phyloP scores from a whole-genome alignment of 92 coral and sea anemone species.

The Plumapathes pennacea region DNA sequence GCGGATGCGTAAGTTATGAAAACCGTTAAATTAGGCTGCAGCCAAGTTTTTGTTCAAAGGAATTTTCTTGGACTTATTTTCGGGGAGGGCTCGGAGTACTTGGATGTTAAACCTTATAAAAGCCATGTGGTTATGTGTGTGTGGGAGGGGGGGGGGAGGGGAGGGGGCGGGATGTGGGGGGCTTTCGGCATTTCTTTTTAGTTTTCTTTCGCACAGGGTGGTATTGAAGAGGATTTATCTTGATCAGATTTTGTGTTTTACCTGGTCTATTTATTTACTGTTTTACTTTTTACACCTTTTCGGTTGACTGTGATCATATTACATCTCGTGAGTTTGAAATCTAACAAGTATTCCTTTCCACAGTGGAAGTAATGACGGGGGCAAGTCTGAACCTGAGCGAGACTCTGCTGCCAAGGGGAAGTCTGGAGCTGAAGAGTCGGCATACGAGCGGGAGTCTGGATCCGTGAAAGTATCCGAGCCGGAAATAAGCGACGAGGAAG shows the following conservation, averaged over 20 bases:
- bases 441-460: constrained; percentile 1
- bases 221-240: too few relatives aligned
- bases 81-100: not conserved
- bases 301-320: too few relatives aligned
- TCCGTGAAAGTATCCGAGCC: constrained; percentile 6
- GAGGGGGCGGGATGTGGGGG: too few relatives aligned
- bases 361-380: not conserved
- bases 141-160: too few relatives aligned
- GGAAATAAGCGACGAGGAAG: constrained; percentile 8
- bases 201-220: too few relatives aligned
- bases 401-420: not conserved
- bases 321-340: not conserved
- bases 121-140: too few relatives aligned
- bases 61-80: not conserved
- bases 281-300: too few relatives aligned
- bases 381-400: not conserved
- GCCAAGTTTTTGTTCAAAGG: too few relatives aligned
- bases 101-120: too few relatives aligned
- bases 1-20: constrained; percentile 72
- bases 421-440: constrained; percentile 8
- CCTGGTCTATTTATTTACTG: too few relatives aligned
- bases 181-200: too few relatives aligned
- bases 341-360: constrained; percentile 3
- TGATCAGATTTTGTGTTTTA: too few relatives aligned
- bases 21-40: not conserved